These are phyloP conservation scores for Pilophorus perplexus DNA, from an alignment of 2,888 invertebrate species.

Conservation along the genomic window DNA sequence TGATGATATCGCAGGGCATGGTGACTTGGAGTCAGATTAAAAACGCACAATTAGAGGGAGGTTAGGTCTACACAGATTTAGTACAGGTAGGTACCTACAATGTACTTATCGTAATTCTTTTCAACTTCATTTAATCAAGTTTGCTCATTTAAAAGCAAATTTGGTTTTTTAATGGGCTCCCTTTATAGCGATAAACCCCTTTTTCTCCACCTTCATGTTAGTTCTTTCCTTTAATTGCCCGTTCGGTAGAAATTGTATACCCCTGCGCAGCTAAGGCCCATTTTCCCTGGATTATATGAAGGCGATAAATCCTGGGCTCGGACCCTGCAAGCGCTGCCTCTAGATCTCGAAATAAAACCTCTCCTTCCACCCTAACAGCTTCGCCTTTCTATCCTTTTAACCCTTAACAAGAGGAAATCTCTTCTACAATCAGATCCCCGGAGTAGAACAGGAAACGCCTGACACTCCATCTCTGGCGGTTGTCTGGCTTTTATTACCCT, in stretches of 20 bases:
- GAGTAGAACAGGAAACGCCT: conserved; percentile 2
- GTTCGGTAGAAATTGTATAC: neutral
- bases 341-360: conserved; percentile 14
- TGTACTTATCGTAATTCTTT: no score
- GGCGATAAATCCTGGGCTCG: conserved; percentile 11
- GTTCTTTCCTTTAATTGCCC: conserved; percentile 6
- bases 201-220: conserved; percentile 4
- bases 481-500: neutral
- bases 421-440: neutral
- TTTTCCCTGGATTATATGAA: conserved; percentile 15
- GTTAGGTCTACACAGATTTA: no score
- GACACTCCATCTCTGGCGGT: neutral
- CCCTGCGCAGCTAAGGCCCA: neutral
- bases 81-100: no score
- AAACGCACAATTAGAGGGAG: no score
- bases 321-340: neutral
- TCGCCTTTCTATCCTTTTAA: neutral
- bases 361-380: neutral
- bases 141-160: no score
- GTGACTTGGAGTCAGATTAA: no score
- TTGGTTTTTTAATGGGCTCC: no score
- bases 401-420: conserved; percentile 4
- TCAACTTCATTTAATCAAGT: no score
- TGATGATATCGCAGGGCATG: no score
- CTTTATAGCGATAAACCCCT: no score